Evolutionary conservation across 2,113 vertebrate species (phyloP), one percentile per base, ranked within the genome.

Genomic region (Aspidoscelis tigris): DNA sequence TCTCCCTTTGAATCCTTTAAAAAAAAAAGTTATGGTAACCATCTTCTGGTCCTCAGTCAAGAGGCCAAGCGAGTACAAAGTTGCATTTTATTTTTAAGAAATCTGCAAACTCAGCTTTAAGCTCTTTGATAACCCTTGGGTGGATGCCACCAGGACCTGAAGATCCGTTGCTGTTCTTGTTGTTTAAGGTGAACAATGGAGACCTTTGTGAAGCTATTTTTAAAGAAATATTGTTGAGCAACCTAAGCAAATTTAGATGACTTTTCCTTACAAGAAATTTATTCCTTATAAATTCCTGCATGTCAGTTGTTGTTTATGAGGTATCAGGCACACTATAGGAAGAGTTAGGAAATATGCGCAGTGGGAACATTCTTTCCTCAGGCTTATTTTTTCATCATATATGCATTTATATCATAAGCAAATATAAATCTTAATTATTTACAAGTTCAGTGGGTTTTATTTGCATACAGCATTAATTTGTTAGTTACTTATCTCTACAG

Each of bases 221-320:
- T 88, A 39, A 68, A 81, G 39, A 83, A 87, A 87, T 9, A 33
- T 33, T 33, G 33, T 33, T 33, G 0, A 6, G 50, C 21, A 81
- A 72, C 7, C 58, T 53, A 39, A 68, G 74, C 87, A 68, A 78
- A 43, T 77, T 11, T 11, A 80, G 41, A 3, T 0, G 84, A 83
- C 7, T 81, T 73, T 0, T 88, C 82, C 41, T 44, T 73, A 73
- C 14, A 73, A 33, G 33, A 33, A 33, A 33, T 33, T 33, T 33
- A 33, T 33, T 33, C 33, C 33, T 33, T 33, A 33, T 3, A 50
- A 72, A 61, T 72, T 81, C 33, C 26, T 71, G 50, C 4, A 16
- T 53, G 2, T 39, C 53, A 77, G 65, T n/a, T 82, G 61, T 7
- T 61, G 75, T 41, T 71, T 82, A 71, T 84, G 89, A 85, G 85